A percentile compares a stretch with the other conserved stretches of the same genome.
These are phyloP conservation scores for Sphecodes monilicornis DNA, from an alignment of 2,888 invertebrate species.

Conservation along the genomic window DNA sequence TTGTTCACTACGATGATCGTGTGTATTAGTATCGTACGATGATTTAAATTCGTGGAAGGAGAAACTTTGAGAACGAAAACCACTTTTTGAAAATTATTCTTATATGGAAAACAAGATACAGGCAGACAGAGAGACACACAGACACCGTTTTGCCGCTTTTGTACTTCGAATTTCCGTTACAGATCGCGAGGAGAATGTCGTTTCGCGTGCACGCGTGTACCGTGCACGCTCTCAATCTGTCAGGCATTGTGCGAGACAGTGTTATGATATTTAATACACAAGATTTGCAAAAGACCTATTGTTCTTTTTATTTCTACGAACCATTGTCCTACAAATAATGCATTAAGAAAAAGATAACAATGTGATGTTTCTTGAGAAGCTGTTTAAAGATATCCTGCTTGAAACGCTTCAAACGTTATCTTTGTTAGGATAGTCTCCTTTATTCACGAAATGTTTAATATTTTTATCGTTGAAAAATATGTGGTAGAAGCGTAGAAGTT, in stretches of 20 bases:
- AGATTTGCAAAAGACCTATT: constrained; percentile 72
- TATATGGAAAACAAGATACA: not conserved
- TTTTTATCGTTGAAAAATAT: too few relatives aligned
- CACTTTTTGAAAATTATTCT: not conserved
- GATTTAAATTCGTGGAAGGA: not conserved
- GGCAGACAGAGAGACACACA: not conserved
- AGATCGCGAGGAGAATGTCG: constrained; percentile 38
- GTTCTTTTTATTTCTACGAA: not conserved
- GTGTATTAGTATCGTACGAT: not conserved
- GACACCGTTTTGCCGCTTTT: constrained; percentile 33
- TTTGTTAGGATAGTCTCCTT: too few relatives aligned
- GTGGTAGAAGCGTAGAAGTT: too few relatives aligned
- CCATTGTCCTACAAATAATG: not conserved
- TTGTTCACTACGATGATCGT: not conserved
- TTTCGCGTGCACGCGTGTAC: constrained; percentile 64
- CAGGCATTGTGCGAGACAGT: constrained; percentile 75
- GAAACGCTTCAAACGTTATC: too few relatives aligned
- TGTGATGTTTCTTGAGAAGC: not conserved
- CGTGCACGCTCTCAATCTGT: constrained; percentile 77
- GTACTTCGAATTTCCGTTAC: constrained; percentile 32
- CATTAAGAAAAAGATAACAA: not conserved
- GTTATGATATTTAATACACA: constrained; percentile 79
- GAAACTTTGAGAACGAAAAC: not conserved
- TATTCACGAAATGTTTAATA: too few relatives aligned
- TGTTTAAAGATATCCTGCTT: too few relatives aligned